Evolutionary conservation across 2,113 vertebrate species (phyloP).

Genomic region (Marcusenius ussheri): DNA sequence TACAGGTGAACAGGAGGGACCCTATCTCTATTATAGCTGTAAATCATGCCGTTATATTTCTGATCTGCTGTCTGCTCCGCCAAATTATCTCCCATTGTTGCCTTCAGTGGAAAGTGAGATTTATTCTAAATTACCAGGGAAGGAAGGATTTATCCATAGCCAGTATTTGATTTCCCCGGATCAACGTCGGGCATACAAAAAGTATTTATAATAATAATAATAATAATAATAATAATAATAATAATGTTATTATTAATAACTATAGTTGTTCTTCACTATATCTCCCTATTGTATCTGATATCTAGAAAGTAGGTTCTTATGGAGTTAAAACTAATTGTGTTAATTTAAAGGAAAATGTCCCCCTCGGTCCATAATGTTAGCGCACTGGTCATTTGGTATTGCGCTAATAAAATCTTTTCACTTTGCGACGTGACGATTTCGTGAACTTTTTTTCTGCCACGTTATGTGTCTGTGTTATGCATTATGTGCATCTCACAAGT

Average conservation of each 20-base stretch:
- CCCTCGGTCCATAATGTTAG: not conserved
- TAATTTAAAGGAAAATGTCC: not conserved
- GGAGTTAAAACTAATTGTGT: not conserved
- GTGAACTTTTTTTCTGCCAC: not conserved
- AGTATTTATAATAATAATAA: not conserved
- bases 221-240: not conserved
- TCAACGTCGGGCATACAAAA: not conserved
- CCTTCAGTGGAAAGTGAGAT: not conserved
- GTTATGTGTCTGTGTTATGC: not conserved
- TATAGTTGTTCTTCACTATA: not conserved
- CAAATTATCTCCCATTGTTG: not conserved
- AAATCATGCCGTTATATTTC: not conserved
- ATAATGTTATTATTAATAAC: not conserved
- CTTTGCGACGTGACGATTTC: not conserved
- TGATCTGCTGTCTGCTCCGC: not conserved
- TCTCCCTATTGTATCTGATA: not conserved
- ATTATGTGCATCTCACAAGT: not conserved
- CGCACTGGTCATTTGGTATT: not conserved
- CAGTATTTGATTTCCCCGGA: not conserved
- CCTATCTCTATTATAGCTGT: not conserved
- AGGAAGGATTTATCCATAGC: not conserved
- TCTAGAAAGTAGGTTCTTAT: not conserved
- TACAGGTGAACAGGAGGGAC: not conserved
- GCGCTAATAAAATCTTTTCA: not conserved
- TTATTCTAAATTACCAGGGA: not conserved